A percentile compares a stretch with the other conserved stretches of the same genome.
phyloP scores from a whole-genome alignment of 2,888 invertebrate species.

The Carterocephalus palaemon region DNA sequence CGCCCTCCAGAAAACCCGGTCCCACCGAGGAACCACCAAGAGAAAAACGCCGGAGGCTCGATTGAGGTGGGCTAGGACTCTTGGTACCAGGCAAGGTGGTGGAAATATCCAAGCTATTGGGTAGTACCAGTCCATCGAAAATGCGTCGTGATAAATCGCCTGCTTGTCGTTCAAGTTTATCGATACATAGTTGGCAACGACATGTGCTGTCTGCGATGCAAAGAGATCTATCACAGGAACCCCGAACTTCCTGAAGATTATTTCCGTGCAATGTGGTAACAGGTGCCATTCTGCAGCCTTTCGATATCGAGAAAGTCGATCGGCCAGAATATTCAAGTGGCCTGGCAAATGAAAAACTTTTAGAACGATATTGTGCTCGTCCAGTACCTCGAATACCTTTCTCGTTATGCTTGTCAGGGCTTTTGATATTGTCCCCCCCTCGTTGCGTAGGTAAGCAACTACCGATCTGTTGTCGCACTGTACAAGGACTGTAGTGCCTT shows the following conservation, averaged over 20 bases:
- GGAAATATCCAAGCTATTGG: constrained; percentile 31
- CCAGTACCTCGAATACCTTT: constrained; percentile 26
- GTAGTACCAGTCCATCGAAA: not conserved
- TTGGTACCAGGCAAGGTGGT: constrained; percentile 17
- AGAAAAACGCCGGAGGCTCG: constrained; percentile 8
- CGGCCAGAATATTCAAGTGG: constrained; percentile 33
- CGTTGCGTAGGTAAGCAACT: constrained; percentile 34
- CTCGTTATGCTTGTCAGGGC: constrained; percentile 29
- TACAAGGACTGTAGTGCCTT: constrained; percentile 21
- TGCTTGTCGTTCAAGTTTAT: not conserved
- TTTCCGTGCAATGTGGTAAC: constrained; percentile 18
- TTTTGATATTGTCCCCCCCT: constrained; percentile 38
- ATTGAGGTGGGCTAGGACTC: constrained; percentile 28
- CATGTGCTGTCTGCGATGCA: not conserved
- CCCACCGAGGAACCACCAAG: constrained; percentile 32
- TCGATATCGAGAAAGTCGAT: constrained; percentile 30
- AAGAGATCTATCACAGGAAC: constrained; percentile 6
- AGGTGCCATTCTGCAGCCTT: constrained; percentile 34
- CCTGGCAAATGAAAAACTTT: constrained; percentile 31
- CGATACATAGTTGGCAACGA: not conserved
- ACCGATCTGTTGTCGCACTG: constrained; percentile 38
- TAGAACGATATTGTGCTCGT: constrained; percentile 27
- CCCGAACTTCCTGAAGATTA: constrained; percentile 24
- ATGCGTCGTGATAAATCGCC: not conserved
- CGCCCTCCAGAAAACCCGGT: constrained; percentile 38